Conservation (phyloP, 2,113 vertebrate genomes). For the Bos taurus region DNA sequence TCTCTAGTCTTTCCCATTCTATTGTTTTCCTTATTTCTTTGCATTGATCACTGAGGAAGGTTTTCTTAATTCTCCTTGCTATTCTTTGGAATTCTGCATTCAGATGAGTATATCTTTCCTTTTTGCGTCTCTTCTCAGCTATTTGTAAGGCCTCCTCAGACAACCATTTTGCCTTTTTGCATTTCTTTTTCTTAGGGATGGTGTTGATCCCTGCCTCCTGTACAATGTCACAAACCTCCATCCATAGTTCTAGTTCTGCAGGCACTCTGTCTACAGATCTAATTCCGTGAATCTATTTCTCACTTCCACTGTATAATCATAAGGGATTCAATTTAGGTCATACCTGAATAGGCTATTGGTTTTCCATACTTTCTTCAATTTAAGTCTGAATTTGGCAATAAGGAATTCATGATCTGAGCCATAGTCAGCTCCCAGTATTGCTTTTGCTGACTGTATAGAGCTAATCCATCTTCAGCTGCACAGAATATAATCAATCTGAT, state of each 20-base stretch:
- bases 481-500: neutral
- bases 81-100: neutral
- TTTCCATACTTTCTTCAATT: neutral
- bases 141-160: neutral
- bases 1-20: neutral
- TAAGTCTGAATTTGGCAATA: neutral
- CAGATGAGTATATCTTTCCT: neutral
- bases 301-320: neutral
- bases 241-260: neutral
- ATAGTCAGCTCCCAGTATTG: neutral
- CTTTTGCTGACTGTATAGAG: neutral
- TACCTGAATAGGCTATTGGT: neutral
- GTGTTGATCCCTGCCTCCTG: neutral
- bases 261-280: neutral
- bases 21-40: neutral
- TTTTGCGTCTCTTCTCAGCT: neutral
- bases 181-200: neutral
- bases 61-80: neutral
- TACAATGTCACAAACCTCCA: neutral
- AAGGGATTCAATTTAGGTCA: neutral
- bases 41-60: neutral
- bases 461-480: neutral
- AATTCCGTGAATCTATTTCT: neutral
- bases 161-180: neutral
- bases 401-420: neutral